Conservation (phyloP, 2,888 invertebrate species). For the Oithona nana region DNA sequence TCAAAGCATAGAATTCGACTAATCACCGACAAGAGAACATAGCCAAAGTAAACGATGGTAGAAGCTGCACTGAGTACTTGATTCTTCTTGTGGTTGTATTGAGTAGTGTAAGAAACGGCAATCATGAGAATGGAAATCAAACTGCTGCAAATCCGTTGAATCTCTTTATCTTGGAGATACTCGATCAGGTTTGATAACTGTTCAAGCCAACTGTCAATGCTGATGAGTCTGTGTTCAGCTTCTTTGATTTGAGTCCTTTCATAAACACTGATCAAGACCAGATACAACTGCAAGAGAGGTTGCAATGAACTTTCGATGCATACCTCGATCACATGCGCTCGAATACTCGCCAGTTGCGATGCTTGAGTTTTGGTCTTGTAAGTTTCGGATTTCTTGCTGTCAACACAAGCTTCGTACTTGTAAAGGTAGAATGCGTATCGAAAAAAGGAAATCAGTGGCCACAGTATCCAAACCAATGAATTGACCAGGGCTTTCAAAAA, state of each 20-base stretch:
- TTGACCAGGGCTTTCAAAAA: neutral
- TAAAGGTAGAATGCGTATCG: neutral
- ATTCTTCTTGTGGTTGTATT: constrained; percentile 6
- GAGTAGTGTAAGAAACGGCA: neutral
- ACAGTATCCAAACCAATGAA: neutral
- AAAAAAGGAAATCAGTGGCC: constrained; percentile 8
- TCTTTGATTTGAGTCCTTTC: neutral
- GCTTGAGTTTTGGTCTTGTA: neutral
- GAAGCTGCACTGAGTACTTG: neutral
- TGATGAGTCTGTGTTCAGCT: neutral
- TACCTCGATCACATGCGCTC: constrained; percentile 11
- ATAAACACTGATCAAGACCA: neutral
- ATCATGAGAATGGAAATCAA: constrained; percentile 1
- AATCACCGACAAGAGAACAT: neutral
- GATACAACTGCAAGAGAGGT: constrained; percentile 8
- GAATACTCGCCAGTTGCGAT: neutral
- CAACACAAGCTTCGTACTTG: neutral
- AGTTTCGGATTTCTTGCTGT: neutral
- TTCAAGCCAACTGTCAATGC: neutral
- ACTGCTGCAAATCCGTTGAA: neutral
- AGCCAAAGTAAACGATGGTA: constrained; percentile 6
- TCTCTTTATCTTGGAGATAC: neutral
- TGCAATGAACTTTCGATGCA: constrained; percentile 10
- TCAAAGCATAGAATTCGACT: constrained; percentile 10
- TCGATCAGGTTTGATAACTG: neutral